Conservation (phyloP, 1,140 invertebrate species). For the Scylla paramamosain region DNA sequence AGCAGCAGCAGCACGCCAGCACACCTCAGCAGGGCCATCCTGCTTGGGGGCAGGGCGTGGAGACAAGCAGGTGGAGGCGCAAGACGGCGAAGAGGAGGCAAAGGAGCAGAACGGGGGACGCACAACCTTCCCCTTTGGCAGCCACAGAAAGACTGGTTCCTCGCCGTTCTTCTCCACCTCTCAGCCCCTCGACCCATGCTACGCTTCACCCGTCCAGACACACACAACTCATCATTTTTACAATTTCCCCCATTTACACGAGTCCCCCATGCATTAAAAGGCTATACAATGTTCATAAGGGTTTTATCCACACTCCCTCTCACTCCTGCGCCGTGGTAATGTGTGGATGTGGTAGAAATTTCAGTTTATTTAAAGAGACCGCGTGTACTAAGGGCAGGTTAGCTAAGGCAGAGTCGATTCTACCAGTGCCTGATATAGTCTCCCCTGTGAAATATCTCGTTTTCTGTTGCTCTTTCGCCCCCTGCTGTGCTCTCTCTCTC, state of each 20-base stretch:
- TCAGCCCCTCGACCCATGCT: background rate
- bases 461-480: background rate
- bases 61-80: background rate
- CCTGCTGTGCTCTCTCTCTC: slow-evolving; percentile 1
- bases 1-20: background rate
- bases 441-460: background rate
- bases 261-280: background rate
- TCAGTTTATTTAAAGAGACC: too few relatives aligned
- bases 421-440: background rate
- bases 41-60: background rate
- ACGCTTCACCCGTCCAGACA: background rate
- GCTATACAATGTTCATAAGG: background rate
- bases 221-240: background rate
- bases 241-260: background rate
- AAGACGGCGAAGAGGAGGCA: background rate
- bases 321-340: background rate
- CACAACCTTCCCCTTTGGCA: background rate
- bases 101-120: background rate
- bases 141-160: background rate
- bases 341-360: too few relatives aligned
- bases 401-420: too few relatives aligned
- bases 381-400: too few relatives aligned
- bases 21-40: background rate
- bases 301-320: background rate
- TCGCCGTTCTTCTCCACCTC: background rate